phyloP scores from a whole-genome alignment of 2,113 vertebrate species.

The Ochotona curzoniae region DNA sequence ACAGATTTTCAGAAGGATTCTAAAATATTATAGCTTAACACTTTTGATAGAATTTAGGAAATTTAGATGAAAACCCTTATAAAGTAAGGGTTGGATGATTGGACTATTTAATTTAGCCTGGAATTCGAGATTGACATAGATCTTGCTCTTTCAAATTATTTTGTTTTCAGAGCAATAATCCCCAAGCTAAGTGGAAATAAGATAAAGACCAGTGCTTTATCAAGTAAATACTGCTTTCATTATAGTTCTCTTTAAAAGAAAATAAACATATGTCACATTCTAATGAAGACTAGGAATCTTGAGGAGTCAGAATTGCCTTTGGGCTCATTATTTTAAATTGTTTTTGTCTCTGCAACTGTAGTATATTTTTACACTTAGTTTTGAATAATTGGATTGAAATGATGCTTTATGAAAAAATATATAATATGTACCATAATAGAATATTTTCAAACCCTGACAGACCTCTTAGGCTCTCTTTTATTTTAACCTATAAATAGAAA shows the following conservation, averaged over 20 bases:
- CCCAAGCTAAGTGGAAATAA: conserved; percentile 54
- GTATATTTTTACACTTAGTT: conserved; percentile 72
- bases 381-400: conserved; percentile 78
- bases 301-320: conserved; percentile 67
- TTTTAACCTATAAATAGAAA: conserved; percentile 73
- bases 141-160: conserved; percentile 48
- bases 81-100: background rate
- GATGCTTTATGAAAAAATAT: conserved; percentile 75
- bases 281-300: conserved; percentile 68
- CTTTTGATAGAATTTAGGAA: conserved; percentile 34
- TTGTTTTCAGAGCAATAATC: conserved; percentile 59
- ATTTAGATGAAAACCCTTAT: conserved; percentile 45
- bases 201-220: conserved; percentile 56
- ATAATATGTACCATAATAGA: conserved; percentile 71
- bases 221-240: conserved; percentile 66
- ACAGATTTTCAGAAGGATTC: background rate
- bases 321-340: conserved; percentile 81
- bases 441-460: conserved; percentile 75
- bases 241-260: conserved; percentile 69
- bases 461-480: conserved; percentile 70
- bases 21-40: background rate
- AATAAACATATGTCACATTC: conserved; percentile 64
- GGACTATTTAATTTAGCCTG: background rate
- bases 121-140: conserved; percentile 38
- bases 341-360: conserved; percentile 67